phyloP scores from a whole-genome alignment of 2,888 invertebrate species.

The Steinernema carpocapsae region DNA sequence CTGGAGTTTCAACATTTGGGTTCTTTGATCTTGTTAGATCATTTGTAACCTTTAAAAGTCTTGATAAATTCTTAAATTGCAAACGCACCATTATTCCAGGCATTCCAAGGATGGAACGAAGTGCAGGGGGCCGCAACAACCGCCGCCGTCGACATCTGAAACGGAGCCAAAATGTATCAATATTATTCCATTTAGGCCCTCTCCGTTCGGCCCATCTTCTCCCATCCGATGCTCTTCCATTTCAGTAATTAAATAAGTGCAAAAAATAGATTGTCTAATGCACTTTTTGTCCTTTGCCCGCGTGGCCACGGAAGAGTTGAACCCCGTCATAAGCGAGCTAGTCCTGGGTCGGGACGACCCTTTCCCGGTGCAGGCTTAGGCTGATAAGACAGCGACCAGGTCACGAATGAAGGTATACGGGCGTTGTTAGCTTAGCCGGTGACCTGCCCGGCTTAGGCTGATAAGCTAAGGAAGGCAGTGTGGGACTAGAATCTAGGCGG shows the following conservation, averaged over 20 bases:
- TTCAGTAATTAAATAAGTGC: conserved; percentile 22
- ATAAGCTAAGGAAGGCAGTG: too few species aligned
- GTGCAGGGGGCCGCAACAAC: conserved; percentile 11
- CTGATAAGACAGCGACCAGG: not conserved
- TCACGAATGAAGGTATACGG: not conserved
- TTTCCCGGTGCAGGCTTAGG: not conserved
- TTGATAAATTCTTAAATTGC: too few species aligned
- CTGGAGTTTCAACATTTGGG: too few species aligned
- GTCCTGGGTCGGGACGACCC: too few species aligned
- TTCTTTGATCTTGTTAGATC: too few species aligned
- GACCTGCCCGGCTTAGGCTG: conserved; percentile 3
- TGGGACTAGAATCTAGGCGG: too few species aligned
- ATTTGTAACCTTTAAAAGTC: too few species aligned
- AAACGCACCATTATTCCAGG: conserved; percentile 15
- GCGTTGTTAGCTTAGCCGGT: conserved; percentile 3
- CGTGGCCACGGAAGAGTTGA: not conserved
- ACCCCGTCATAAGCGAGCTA: too few species aligned
- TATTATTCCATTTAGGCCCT: conserved; percentile 26
- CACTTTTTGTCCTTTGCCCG: conserved; percentile 5
- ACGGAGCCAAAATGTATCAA: conserved; percentile 16
- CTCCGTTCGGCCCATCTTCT: not conserved
- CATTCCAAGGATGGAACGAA: conserved; percentile 1
- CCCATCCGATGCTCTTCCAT: not conserved
- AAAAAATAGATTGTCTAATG: conserved; percentile 32
- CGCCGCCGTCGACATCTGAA: conserved; percentile 27